These are phyloP conservation scores for Caenorhabditis angaria DNA, from an alignment of 2,888 invertebrate genomes.

Conservation along the genomic window DNA sequence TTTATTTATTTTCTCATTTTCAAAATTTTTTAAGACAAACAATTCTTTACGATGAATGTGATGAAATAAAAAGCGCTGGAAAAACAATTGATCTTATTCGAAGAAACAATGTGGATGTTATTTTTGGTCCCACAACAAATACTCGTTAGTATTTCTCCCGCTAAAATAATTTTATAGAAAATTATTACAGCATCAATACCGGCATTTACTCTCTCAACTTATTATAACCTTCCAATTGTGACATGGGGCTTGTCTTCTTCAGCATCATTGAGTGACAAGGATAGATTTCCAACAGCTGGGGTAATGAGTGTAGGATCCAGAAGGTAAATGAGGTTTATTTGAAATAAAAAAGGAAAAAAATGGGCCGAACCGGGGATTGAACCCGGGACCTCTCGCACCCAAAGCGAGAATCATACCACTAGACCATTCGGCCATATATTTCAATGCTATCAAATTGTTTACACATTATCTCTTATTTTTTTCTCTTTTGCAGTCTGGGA, in stretches of 20 bases:
- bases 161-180: not conserved
- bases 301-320: slow-evolving; percentile 37
- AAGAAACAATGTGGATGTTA: slow-evolving; percentile 48
- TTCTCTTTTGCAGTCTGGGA: not conserved
- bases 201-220: slow-evolving; percentile 46
- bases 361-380: slow-evolving; percentile 60
- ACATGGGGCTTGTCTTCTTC: slow-evolving; percentile 56
- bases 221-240: slow-evolving; percentile 53
- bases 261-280: slow-evolving; percentile 34
- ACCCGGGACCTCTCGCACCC: slow-evolving; percentile 73
- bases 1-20: not conserved
- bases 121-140: slow-evolving; percentile 62
- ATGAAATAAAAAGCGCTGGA: slow-evolving; percentile 54
- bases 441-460: no score
- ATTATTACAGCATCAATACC: slow-evolving; percentile 47
- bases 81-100: slow-evolving; percentile 38
- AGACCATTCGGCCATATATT: slow-evolving; percentile 62
- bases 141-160: slow-evolving; percentile 27
- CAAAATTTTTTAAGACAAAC: slow-evolving; percentile 20
- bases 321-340: slow-evolving; percentile 65
- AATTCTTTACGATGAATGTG: slow-evolving; percentile 50
- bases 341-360: slow-evolving; percentile 24
- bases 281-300: slow-evolving; percentile 48
- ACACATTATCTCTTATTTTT: no score
- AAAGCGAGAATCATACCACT: slow-evolving; percentile 73